phyloP scores from a whole-genome alignment of 2,113 vertebrate species.

The Entomyzon cyanotis region DNA sequence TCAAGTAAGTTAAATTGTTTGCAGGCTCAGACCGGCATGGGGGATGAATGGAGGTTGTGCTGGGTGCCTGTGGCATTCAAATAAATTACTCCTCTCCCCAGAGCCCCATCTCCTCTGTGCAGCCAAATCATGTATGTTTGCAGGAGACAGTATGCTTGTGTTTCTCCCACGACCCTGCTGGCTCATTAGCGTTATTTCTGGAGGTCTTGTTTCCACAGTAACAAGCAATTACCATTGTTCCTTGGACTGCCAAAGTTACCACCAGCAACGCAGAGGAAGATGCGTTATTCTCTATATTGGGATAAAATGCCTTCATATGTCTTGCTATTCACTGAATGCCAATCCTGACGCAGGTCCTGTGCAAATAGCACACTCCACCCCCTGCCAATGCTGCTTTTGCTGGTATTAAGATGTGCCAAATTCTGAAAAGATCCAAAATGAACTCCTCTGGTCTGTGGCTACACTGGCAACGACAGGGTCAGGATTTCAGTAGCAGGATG shows the following conservation, averaged over 20 bases:
- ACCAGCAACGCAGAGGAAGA: conserved; percentile 71
- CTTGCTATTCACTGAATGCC: conserved; percentile 69
- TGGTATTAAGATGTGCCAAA: conserved; percentile 47
- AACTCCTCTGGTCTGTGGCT: conserved; percentile 30
- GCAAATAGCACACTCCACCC: conserved; percentile 54
- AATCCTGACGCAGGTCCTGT: conserved; percentile 68
- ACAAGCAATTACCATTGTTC: conserved; percentile 76
- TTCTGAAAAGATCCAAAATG: conserved; percentile 30
- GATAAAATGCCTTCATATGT: conserved; percentile 69
- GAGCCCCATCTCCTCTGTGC: background rate
- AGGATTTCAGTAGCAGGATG: conserved; percentile 41
- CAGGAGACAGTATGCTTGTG: conserved; percentile 56
- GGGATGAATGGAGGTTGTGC: background rate
- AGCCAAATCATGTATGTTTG: conserved; percentile 57
- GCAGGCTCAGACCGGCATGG: background rate
- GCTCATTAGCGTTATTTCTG: conserved; percentile 75
- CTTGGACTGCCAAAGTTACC: conserved; percentile 74
- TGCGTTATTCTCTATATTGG: conserved; percentile 72
- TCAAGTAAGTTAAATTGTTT: background rate
- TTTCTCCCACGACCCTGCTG: conserved; percentile 68
- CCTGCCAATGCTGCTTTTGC: conserved; percentile 46
- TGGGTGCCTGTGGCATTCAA: background rate
- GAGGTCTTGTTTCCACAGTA: conserved; percentile 80
- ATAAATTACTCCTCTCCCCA: background rate
- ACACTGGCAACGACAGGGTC: conserved; percentile 12